A percentile compares a stretch with the other conserved stretches of the same genome.
Evolutionary conservation across 2,113 vertebrate genomes (phyloP).

Genomic region (Cacatua alba): DNA sequence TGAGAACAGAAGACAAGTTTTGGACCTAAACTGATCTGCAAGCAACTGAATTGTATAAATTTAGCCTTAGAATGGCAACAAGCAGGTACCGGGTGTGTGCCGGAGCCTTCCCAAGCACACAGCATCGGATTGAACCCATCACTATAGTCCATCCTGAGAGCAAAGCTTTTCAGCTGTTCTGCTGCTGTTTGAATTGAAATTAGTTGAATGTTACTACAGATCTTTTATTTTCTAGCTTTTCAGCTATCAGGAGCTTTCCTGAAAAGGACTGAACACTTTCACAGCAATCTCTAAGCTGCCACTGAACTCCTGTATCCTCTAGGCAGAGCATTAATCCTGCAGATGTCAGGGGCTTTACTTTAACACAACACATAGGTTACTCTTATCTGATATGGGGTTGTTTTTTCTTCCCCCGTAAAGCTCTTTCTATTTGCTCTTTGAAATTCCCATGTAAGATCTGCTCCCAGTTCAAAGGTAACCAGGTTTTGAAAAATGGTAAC

Average conservation of each 20-base stretch:
- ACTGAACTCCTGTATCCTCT: not conserved
- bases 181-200: not conserved
- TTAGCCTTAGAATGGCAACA: accelerated
- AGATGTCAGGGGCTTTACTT: constrained; percentile 13
- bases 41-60: not conserved
- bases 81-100: not conserved
- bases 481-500: not conserved
- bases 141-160: not conserved
- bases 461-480: not conserved
- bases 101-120: not conserved
- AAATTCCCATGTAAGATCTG: not conserved
- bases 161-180: not conserved
- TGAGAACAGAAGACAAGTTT: not conserved
- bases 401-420: not conserved
- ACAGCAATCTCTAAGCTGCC: not conserved
- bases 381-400: not conserved
- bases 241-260: not conserved
- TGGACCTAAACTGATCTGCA: not conserved
- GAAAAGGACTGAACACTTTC: not conserved
- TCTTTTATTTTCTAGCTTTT: not conserved
- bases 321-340: constrained; percentile 17
- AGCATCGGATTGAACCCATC: not conserved
- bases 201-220: not conserved
- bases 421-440: constrained; percentile 7
- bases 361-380: not conserved